Evolutionary conservation across 2,888 invertebrate species (phyloP), one percentile per base, ranked within the genome.

Genomic region (Philereme transversata): DNA sequence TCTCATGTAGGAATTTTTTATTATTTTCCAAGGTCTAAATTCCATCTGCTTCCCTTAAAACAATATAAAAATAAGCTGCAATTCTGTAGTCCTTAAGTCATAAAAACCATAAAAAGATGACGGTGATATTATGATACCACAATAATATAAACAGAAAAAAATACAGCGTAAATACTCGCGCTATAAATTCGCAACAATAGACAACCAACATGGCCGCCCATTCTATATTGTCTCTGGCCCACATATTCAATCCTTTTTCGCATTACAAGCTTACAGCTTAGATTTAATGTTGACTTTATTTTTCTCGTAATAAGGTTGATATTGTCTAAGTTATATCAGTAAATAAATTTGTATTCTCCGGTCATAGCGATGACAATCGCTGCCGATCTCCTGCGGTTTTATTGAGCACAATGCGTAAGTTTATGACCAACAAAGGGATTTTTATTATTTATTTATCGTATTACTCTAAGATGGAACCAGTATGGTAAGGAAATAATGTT

Each of bases 141-240:
- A 63, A 62, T 54, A 41, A 59, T 43, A 49, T 22, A 63, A 57
- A 66, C 22, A 66, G 78, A 78, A 76, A 78, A 73, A 77, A 76
- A 81, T 80, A 81, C 78, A 71, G 78, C 76, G 74, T 86, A 85
- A 86, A 75, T 73, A 71, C 74, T 73, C 68, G 69, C 75, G 75
- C 86, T 74, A 85, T 90, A 87, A 88, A 89, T 89, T 83, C 80
- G 76, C 75, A 69, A 68, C 72, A 83, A 87, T 85, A 87, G 89
- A 88, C 88, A 88, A 83, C 81, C 75, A 80, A 88, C 89, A 89
- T 82, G 84, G 83, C 83, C 84, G 84, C 77, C 75, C 77, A 80
- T 81, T 86, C 81, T 87, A 84, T 84, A 86, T 87, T 88, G 87
- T 88, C 86, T 86, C 73, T 87, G 83, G 80, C 72, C 78, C 81